Evolutionary conservation across 1,140 invertebrate genomes (phyloP), one percentile per base, ranked within the genome.

Genomic region (Hycleus cichorii): DNA sequence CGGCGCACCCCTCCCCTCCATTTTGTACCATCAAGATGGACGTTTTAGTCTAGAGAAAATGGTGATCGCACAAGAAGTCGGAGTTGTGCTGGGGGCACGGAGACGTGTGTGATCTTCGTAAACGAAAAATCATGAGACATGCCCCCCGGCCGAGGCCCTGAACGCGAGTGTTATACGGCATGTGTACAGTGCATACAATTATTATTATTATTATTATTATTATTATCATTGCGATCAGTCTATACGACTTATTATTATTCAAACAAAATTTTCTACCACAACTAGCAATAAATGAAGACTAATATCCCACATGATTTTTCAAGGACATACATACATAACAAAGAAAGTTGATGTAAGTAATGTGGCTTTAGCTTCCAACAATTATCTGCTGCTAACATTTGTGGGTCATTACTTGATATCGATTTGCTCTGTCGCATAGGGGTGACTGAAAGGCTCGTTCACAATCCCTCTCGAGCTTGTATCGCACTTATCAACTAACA

Each of bases 281-380:
- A 70, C 63, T 59, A 69, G 67, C 67, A 72, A 70, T 72, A 70
- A 70, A 70, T 69, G 70, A 70, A 72, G 70, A 72, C 69, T 70
- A 67, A 66, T 67, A 64, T 64, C 63, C 63, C 63, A 62, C 62
- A 72, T 72, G 70, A 65, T 69, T 67, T 68, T 68, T 68, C 66
- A 69, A 67, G 69, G 65, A 72, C 64, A 68, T 68, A 70, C 59
- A 65, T 62, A 61, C 57, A 64, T 70, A 67, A 66, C 66, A 69
- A 68, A 69, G 63, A 68, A 62, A 69, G 68, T 72, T 69, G 66
- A 70, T 69, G 70, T 72, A 66, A 72, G 70, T 72, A 70, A 18
- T 57, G 39, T 58, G 46, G 40, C 46, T 59, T 65, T 58, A 53
- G 43, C 32, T 32, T 38, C 11, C 27, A 11, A 9, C 44, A 44